phyloP scores from a whole-genome alignment of 2,888 invertebrate species.

The Idaea straminata region DNA sequence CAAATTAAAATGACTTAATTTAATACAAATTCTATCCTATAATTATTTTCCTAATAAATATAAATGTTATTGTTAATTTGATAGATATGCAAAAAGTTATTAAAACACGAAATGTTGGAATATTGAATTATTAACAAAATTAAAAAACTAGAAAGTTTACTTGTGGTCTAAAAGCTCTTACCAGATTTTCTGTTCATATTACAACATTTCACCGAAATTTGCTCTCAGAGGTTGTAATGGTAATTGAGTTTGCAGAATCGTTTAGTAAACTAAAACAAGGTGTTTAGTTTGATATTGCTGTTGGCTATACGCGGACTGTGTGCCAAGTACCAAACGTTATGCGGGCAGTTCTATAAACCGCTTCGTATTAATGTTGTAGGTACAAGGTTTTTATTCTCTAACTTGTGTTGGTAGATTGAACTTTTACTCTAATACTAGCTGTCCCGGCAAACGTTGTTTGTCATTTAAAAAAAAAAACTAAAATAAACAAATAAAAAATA shows the following conservation, averaged over 20 bases:
- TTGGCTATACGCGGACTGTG: conserved; percentile 46
- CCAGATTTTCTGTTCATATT: conserved; percentile 34
- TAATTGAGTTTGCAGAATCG: conserved; percentile 65
- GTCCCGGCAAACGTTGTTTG: too few relatives aligned
- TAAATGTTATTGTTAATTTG: too few relatives aligned
- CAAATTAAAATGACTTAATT: too few relatives aligned
- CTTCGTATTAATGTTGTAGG: not conserved
- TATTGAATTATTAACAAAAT: not conserved
- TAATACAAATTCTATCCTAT: too few relatives aligned
- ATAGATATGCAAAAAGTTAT: not conserved
- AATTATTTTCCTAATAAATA: too few relatives aligned
- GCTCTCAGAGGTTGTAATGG: conserved; percentile 56
- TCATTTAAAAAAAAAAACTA: too few relatives aligned
- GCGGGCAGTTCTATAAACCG: not conserved
- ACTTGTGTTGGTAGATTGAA: not conserved
- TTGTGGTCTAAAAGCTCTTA: conserved; percentile 21
- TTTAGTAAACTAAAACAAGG: conserved; percentile 60
- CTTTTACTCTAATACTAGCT: not conserved
- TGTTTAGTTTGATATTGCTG: conserved; percentile 56
- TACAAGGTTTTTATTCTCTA: not conserved
- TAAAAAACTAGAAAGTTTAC: not conserved
- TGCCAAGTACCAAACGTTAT: conserved; percentile 10
- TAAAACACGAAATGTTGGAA: not conserved
- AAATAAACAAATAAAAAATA: too few relatives aligned
- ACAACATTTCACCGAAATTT: conserved; percentile 47